Conservation (phyloP, 2,797 vertebrate genomes). For the Hirundo rustica region DNA sequence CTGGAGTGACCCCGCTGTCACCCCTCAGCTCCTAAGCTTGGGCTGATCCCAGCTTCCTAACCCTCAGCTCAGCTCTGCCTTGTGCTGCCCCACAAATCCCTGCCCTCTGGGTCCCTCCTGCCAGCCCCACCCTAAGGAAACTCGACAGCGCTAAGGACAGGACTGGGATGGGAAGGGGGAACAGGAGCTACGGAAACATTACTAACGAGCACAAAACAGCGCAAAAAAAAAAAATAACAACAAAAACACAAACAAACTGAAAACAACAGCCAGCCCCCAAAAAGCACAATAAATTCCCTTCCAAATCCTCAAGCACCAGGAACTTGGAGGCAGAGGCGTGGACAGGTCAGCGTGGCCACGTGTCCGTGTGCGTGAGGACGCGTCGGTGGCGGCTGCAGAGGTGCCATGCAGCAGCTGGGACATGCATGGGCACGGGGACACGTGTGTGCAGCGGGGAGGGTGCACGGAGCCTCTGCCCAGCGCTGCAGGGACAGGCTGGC, state of each 20-base stretch:
- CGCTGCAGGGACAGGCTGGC: accelerated
- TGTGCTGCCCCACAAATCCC: not conserved
- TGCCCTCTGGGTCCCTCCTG: not conserved
- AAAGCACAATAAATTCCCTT: conserved; percentile 66
- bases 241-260: conserved; percentile 63
- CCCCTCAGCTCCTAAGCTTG: not conserved
- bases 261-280: conserved; percentile 71
- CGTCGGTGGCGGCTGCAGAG: not conserved
- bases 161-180: conserved; percentile 21
- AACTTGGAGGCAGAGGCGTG: not conserved
- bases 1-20: not conserved
- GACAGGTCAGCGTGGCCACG: not conserved
- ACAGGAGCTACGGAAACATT: conserved; percentile 57
- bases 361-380: accelerated
- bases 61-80: not conserved
- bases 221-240: conserved; percentile 23
- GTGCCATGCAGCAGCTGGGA: conserved; percentile 28
- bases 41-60: not conserved
- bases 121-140: not conserved
- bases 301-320: conserved; percentile 1
- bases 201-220: conserved; percentile 74
- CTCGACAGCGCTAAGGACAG: conserved; percentile 43
- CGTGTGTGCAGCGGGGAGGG: not conserved
- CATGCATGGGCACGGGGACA: not conserved
- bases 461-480: not conserved